Percentiles rank a stretch among this genome's conserved stretches.
Evolutionary conservation across 2,113 vertebrate genomes (phyloP).

Genomic region (Lepus europaeus): DNA sequence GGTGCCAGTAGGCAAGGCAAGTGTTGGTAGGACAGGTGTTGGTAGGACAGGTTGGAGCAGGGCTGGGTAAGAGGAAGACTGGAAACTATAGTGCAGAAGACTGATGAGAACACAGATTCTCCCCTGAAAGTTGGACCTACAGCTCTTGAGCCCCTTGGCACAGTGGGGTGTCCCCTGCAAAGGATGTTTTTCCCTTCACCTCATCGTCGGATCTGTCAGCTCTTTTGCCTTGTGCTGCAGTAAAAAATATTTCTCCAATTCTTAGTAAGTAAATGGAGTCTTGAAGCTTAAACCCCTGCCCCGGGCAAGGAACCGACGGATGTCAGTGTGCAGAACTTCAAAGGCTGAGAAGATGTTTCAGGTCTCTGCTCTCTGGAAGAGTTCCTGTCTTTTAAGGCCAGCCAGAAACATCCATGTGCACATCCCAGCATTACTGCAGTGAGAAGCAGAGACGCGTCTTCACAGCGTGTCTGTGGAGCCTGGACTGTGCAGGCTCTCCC

Average conservation of each 20-base stretch:
- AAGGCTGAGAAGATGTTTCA: constrained; percentile 73
- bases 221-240: constrained; percentile 25
- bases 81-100: neutral
- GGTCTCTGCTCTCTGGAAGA: constrained; percentile 69
- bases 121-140: neutral
- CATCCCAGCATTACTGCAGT: neutral
- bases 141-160: neutral
- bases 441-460: neutral
- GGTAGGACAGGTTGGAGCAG: neutral
- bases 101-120: neutral
- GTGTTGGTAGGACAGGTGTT: neutral
- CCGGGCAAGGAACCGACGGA: constrained; percentile 74
- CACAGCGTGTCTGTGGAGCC: rapidly evolving
- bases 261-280: constrained; percentile 71
- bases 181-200: neutral
- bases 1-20: neutral
- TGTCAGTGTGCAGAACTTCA: constrained; percentile 80
- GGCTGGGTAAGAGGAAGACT: neutral
- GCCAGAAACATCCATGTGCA: constrained; percentile 35
- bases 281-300: constrained; percentile 77
- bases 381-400: constrained; percentile 76
- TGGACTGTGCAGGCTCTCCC: neutral
- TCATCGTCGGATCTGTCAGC: neutral
- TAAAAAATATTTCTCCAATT: constrained; percentile 56
- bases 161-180: neutral